Percentiles rank a stretch among this genome's conserved stretches.
Evolutionary conservation across 2,113 vertebrate species (phyloP).

Genomic region (Xiphias gladius): DNA sequence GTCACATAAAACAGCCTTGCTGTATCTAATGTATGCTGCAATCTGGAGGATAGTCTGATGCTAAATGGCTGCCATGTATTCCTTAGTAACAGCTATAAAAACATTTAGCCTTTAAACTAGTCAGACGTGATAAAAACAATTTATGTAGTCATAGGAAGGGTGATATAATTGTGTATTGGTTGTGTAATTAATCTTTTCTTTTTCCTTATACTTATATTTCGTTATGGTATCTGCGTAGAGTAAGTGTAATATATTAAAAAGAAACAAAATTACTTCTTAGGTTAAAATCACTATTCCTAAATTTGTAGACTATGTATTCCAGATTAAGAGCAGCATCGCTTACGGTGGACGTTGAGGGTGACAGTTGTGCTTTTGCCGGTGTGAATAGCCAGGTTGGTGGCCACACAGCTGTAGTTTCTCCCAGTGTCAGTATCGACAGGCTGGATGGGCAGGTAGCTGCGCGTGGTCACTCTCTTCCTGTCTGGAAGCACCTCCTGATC

Average conservation of each 20-base stretch:
- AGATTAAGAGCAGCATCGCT: constrained; percentile 62
- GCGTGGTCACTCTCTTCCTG: constrained; percentile 92
- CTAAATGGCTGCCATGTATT: constrained; percentile 60
- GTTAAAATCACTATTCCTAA: background rate
- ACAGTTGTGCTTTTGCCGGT: constrained; percentile 89
- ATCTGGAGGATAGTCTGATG: constrained; percentile 23
- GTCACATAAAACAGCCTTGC: constrained; percentile 26
- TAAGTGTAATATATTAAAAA: no score
- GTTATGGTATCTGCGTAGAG: background rate
- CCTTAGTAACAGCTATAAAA: constrained; percentile 35
- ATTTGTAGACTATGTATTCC: background rate
- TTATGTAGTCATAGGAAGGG: background rate
- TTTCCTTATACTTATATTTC: background rate
- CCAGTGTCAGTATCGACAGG: constrained; percentile 93
- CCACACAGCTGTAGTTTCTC: constrained; percentile 90
- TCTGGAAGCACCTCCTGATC: constrained; percentile 90
- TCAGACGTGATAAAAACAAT: background rate
- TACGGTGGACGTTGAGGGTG: constrained; percentile 94
- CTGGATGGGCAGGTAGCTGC: constrained; percentile 89
- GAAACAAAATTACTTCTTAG: background rate
- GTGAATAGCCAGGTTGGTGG: constrained; percentile 88
- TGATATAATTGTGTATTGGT: background rate
- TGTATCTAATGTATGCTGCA: constrained; percentile 31
- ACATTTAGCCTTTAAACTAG: constrained; percentile 9
- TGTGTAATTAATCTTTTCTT: background rate